Base-by-base conservation (phyloP, 2,888 invertebrate species). In the Caenorhabditis afra region DNA sequence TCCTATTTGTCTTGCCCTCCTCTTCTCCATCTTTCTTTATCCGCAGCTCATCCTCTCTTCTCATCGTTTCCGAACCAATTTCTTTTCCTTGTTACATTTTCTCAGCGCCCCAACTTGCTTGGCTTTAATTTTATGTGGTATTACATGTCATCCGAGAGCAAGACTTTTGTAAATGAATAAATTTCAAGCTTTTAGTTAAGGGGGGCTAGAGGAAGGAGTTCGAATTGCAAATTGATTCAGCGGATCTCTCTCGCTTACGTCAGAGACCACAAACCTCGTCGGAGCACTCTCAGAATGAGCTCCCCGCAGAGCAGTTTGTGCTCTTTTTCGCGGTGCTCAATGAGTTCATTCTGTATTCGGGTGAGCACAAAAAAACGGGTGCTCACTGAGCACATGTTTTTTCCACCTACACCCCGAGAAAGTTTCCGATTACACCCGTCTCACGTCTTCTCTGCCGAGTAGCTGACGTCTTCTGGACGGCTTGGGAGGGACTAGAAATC, bases 21-120 rank as follows among this genome's bases (percentile, higher is more conserved):
- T 37, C 8, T 53, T 90, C 91, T 91, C 18, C 22, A 41, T 35
- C 23, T 45, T 18, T 29, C 20, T 52, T 41, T 59, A 52, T 52
- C 49, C 22, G 14, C 20, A 49, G 22, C 4, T 29, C 29, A 49
- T 23, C 29, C 23, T 29, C 29, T 52, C 52, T 23, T 7, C 7
- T 29, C 29, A 5, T 7, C 4, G 7, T 52, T 41, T 41, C 14
- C 41, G 11, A 41, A 41, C 2, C 12, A 41, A 11, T 41, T 41
- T 52, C n/a, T 2, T 29, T 52, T 12, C n/a, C n/a, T 18, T n/a
- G 10, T 22, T 22, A 49, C 22, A 49, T 49, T 14, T 41, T 41
- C 14, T 41, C 3, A 41, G 2, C 4, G 3, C 3, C 41, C 3
- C 41, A 41, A 41, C 29, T 20, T 14, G 22, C 49, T 12, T 49